Evolutionary conservation across 2,888 invertebrate genomes (phyloP).

Genomic region (Belgica antarctica): DNA sequence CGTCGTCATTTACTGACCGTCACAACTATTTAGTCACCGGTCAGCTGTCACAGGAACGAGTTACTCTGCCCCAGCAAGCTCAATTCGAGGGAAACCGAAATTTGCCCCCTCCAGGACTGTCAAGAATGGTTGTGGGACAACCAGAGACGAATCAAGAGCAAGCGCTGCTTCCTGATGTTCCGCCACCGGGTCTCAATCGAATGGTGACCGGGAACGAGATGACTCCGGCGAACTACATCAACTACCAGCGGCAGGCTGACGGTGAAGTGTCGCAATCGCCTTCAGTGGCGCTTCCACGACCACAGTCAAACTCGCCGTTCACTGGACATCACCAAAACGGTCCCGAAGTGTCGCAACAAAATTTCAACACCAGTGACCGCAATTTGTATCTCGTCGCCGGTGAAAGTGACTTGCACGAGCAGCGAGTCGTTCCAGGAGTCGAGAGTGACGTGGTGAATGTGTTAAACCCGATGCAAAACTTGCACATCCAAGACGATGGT

Average conservation of each 20-base stretch:
- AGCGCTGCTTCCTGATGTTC: slow-evolving; percentile 50
- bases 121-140: slow-evolving; percentile 67
- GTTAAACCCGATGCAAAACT: slow-evolving; percentile 24
- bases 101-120: slow-evolving; percentile 64
- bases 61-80: slow-evolving; percentile 45
- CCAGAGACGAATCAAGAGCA: slow-evolving; percentile 57
- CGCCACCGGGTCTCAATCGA: slow-evolving; percentile 57
- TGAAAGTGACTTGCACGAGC: slow-evolving; percentile 48
- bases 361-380: slow-evolving; percentile 48
- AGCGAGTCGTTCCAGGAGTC: slow-evolving; percentile 60
- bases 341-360: slow-evolving; percentile 43
- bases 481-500: slow-evolving; percentile 37
- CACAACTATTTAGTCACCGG: slow-evolving; percentile 77
- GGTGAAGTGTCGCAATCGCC: slow-evolving; percentile 55
- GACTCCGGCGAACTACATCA: slow-evolving; percentile 53
- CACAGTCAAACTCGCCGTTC: not conserved
- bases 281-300: slow-evolving; percentile 46
- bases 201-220: slow-evolving; percentile 58
- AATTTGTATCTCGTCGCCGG: slow-evolving; percentile 52
- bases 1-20: slow-evolving; percentile 56
- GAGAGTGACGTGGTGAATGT: slow-evolving; percentile 54
- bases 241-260: slow-evolving; percentile 55
- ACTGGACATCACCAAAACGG: slow-evolving; percentile 7
- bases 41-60: slow-evolving; percentile 63
- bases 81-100: slow-evolving; percentile 51